Evolutionary conservation across 1,140 invertebrate genomes (phyloP).

Genomic region (Drosophila eugracilis): DNA sequence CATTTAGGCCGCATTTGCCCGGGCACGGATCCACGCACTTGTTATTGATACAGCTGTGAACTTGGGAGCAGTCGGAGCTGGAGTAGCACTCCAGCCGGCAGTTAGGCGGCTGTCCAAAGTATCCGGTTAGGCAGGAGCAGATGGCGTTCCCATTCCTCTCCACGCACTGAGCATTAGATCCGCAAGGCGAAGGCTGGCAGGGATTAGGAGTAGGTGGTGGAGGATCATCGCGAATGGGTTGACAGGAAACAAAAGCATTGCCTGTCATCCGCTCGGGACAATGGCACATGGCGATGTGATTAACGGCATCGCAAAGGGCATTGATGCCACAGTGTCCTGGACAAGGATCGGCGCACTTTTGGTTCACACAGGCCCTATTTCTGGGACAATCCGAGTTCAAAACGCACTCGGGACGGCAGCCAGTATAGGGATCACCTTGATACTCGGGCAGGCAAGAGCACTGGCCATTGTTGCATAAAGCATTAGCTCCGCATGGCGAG

Average conservation of each 20-base stretch:
- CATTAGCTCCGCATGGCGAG: conserved; percentile 90
- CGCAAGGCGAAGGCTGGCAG: conserved; percentile 91
- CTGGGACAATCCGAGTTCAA: conserved; percentile 91
- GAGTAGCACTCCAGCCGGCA: conserved; percentile 91
- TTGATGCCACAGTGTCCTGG: conserved; percentile 91
- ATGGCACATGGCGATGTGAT: conserved; percentile 91
- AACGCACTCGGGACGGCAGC: conserved; percentile 90
- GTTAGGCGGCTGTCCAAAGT: conserved; percentile 89
- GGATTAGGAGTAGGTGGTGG: conserved; percentile 85
- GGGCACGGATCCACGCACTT: conserved; percentile 93
- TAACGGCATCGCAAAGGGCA: conserved; percentile 91
- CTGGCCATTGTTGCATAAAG: conserved; percentile 90
- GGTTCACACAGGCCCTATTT: conserved; percentile 90
- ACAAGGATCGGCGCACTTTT: conserved; percentile 93
- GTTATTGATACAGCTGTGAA: conserved; percentile 90
- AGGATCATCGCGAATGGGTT: conserved; percentile 68
- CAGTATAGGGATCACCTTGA: conserved; percentile 92
- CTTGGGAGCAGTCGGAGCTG: conserved; percentile 90
- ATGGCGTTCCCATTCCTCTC: conserved; percentile 89
- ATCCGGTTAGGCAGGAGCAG: conserved; percentile 90
- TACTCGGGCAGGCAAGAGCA: conserved; percentile 91
- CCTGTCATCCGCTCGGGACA: conserved; percentile 91
- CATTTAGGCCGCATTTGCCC: conserved; percentile 90
- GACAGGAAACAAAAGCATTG: conserved; percentile 87
- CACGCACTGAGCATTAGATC: conserved; percentile 91